phyloP scores from a whole-genome alignment of 2,797 vertebrate genomes.

The Cynopterus sphinx region DNA sequence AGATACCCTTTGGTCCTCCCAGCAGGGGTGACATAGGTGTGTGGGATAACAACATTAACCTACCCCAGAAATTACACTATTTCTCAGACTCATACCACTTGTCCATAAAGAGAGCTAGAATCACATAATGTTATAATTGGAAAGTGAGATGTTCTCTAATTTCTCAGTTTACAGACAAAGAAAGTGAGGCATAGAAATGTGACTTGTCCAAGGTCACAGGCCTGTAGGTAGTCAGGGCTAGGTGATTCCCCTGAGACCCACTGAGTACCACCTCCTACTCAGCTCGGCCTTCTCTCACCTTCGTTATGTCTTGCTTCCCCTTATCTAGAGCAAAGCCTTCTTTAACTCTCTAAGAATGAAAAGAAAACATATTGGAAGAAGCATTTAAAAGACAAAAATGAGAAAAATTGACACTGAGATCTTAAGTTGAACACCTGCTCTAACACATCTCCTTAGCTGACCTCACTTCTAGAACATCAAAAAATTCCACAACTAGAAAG shows the following conservation, averaged over 20 bases:
- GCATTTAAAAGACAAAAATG: neutral
- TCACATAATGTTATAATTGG: neutral
- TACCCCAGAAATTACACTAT: neutral
- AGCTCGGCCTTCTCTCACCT: neutral
- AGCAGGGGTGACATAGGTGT: slow-evolving; percentile 52
- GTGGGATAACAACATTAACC: neutral
- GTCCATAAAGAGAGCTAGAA: neutral
- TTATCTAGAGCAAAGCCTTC: neutral
- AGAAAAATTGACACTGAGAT: neutral
- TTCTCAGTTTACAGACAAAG: neutral
- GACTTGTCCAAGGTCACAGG: neutral
- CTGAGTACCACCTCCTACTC: neutral
- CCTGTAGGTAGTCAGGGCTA: neutral
- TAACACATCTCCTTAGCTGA: neutral
- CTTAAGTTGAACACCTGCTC: neutral
- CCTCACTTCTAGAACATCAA: neutral
- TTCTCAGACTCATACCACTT: neutral
- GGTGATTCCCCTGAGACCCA: neutral
- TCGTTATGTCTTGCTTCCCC: neutral
- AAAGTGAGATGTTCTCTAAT: neutral
- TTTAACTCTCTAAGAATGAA: neutral
- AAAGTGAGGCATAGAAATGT: neutral
- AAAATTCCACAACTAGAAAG: neutral
- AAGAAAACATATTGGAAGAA: neutral
- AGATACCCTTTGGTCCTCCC: neutral